Conservation (phyloP, 2,888 invertebrate species). For the Flexamia atlantica region DNA sequence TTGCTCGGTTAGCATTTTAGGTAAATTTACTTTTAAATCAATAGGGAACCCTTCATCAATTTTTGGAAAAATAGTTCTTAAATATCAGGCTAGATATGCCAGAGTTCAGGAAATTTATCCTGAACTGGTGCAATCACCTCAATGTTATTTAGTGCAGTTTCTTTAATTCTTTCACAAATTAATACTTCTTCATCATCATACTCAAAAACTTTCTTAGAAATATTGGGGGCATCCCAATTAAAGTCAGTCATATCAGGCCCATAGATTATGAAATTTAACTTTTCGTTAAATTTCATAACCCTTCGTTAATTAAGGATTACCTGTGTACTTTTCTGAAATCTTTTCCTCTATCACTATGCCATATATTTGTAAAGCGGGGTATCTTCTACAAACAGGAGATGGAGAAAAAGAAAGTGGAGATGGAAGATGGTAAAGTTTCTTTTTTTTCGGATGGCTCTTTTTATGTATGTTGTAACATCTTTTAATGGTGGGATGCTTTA, state of each 20-base stretch:
- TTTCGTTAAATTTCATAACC: too few relatives aligned
- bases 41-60: constrained; percentile 65
- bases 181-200: constrained; percentile 67
- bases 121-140: constrained; percentile 70
- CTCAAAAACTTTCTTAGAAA: neutral
- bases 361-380: constrained; percentile 66
- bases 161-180: constrained; percentile 67
- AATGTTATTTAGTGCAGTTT: constrained; percentile 49
- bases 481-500: too few relatives aligned
- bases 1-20: constrained; percentile 51
- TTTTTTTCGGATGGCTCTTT: too few relatives aligned
- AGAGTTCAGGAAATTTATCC: constrained; percentile 68
- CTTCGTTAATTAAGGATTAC: too few relatives aligned
- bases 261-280: constrained; percentile 42
- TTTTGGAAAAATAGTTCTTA: constrained; percentile 70
- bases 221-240: neutral
- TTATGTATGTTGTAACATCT: too few relatives aligned
- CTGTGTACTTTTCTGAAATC: neutral
- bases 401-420: too few relatives aligned
- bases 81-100: constrained; percentile 68
- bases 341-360: constrained; percentile 1
- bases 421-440: too few relatives aligned
- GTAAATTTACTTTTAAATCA: constrained; percentile 54
- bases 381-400: constrained; percentile 67
- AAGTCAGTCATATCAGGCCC: neutral